Evolutionary conservation across 2,888 invertebrate genomes (phyloP), one percentile per base, ranked within the genome.

Genomic region (Ethmia dodecea): DNA sequence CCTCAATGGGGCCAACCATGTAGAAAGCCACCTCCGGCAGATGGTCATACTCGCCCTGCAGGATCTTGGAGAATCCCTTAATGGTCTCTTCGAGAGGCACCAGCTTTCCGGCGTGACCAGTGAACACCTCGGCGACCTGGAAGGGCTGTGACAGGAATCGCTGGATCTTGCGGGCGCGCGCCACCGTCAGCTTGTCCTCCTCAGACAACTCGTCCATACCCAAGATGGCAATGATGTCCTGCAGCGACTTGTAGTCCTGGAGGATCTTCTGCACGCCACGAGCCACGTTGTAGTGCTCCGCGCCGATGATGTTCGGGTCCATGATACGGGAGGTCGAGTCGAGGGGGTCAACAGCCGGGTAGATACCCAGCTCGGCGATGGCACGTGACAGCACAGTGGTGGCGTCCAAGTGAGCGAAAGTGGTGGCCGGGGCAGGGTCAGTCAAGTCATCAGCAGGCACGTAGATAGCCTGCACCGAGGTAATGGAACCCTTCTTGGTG

Each of bases 381-480:
- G 95, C 95, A 70, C 97, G 92, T 12, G 96, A 96, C 80, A 97
- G 81, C 49, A 97, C 97, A 74, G 97, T 97, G 45, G 96, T 97
- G 68, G 97, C 97, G 65, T 97, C 97, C 90, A 97, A 94, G 83
- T 97, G 97, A 79, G 97, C 94, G 64, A 97, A 97, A 16, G 97
- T 97, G 42, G 97, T 97, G 49, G 97, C 96, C 32, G 97, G 97
- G 32, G 97, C 96, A 44, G 97, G 97, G 88, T 97, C 97, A 63
- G 96, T 96, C 84, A 97, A 92, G 83, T 97, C 97, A 79, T 97
- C 97, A 68, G 97, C 97, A 13, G 97, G 97, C 59, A 97, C 97
- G 60, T 97, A 97, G 70, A 97, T 96, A 51, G 97, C 97, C 84
- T 96, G 96, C 55, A 98, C 97, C 28, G 97, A 97, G 42, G 97